Percentiles rank a stretch among this genome's conserved stretches.
phyloP scores from a whole-genome alignment of 2,888 invertebrate genomes.

The Sminthurinus aureus region DNA sequence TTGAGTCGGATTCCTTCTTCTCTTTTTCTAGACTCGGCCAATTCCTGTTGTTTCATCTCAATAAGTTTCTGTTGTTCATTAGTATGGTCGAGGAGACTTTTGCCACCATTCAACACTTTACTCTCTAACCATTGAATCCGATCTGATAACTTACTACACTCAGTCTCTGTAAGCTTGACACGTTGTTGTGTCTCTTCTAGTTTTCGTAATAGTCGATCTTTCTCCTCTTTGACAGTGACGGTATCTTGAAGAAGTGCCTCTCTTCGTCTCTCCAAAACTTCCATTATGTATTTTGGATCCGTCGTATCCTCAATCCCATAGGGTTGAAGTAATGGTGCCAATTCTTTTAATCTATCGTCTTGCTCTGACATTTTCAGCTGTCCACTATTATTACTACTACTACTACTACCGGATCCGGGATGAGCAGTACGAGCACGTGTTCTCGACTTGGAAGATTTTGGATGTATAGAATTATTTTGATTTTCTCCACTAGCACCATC shows the following conservation, averaged over 20 bases:
- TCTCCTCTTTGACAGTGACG: conserved; percentile 66
- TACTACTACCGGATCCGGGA: conserved; percentile 10
- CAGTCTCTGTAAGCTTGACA: conserved; percentile 60
- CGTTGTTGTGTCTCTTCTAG: conserved; percentile 75
- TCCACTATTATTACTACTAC: conserved; percentile 13
- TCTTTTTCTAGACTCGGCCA: conserved; percentile 82
- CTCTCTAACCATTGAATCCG: conserved; percentile 89
- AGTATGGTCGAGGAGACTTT: conserved; percentile 93
- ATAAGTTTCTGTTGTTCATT: conserved; percentile 91
- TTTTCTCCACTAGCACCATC: conserved; percentile 38
- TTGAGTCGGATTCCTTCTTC: conserved; percentile 92
- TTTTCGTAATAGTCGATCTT: conserved; percentile 67
- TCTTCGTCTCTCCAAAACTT: conserved; percentile 54
- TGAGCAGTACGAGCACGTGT: conserved; percentile 25
- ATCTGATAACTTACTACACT: conserved; percentile 70
- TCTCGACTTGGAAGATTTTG: conserved; percentile 17
- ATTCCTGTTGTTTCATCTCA: conserved; percentile 84
- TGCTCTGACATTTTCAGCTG: conserved; percentile 47
- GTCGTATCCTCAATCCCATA: conserved; percentile 56
- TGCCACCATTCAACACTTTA: conserved; percentile 91
- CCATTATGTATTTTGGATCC: conserved; percentile 58
- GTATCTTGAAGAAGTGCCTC: conserved; percentile 61
- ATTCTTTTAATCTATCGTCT: conserved; percentile 51
- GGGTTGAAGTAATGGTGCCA: conserved; percentile 53
- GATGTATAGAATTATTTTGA: conserved; percentile 35